These are phyloP conservation scores for Drosophila formosana DNA, from an alignment of 2,888 invertebrate species.

Conservation along the genomic window DNA sequence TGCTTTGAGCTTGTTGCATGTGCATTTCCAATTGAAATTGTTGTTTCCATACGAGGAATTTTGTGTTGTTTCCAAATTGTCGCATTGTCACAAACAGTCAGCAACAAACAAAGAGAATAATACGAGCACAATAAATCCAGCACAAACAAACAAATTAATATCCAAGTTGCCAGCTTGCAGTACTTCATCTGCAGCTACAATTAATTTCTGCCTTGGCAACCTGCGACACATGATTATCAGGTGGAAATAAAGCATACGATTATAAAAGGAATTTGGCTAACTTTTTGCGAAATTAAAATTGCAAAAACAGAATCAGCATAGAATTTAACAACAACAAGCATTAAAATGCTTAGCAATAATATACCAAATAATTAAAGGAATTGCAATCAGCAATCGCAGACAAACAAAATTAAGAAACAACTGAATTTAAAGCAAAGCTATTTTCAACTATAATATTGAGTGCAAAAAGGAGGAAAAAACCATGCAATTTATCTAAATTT, in stretches of 20 bases:
- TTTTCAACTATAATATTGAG: no score
- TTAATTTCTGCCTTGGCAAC: neutral
- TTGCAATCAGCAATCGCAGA: no score
- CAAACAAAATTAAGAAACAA: no score
- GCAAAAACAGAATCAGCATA: no score
- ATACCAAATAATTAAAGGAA: no score
- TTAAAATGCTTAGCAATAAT: no score
- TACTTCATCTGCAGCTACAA: neutral
- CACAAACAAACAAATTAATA: neutral
- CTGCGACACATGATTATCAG: neutral
- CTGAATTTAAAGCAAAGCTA: no score
- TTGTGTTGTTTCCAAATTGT: neutral
- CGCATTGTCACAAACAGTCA: neutral
- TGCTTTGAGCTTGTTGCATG: slow-evolving; percentile 37
- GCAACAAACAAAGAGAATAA: neutral
- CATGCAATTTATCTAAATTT: no score
- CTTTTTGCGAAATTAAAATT: no score
- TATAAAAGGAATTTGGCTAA: no score
- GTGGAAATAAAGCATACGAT: neutral
- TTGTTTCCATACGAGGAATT: slow-evolving; percentile 12
- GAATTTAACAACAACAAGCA: no score
- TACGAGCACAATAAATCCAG: neutral
- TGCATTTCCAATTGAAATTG: slow-evolving; percentile 44
- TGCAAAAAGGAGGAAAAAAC: no score
- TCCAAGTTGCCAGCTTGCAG: neutral